Percentiles rank a stretch among this genome's conserved stretches.
These are phyloP conservation scores for Therioaphis trifolii DNA, from an alignment of 2,888 invertebrate species.

Conservation along the genomic window DNA sequence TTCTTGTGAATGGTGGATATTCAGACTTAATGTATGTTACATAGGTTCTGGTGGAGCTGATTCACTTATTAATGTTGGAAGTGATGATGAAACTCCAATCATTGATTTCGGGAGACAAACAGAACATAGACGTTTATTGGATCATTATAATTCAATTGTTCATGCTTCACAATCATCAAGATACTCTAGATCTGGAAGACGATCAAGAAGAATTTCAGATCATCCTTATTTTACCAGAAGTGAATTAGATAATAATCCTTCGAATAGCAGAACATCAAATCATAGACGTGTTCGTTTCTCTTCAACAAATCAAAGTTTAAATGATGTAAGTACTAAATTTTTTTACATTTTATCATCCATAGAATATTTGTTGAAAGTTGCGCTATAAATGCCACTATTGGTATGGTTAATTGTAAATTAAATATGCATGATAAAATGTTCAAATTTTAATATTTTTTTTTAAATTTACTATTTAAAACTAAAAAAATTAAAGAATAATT, in stretches of 20 bases:
- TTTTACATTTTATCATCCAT: too few relatives aligned
- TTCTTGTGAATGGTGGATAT: too few relatives aligned
- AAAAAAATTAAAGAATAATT: too few relatives aligned
- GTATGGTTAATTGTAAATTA: too few relatives aligned
- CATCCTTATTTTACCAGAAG: slow-evolving; percentile 38
- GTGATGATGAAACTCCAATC: slow-evolving; percentile 25
- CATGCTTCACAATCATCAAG: not conserved
- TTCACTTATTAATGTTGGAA: not conserved
- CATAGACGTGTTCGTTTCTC: slow-evolving; percentile 37
- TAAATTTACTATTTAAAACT: too few relatives aligned
- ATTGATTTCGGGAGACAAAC: not conserved
- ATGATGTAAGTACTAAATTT: slow-evolving; percentile 17
- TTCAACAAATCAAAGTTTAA: not conserved
- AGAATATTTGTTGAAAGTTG: too few relatives aligned
- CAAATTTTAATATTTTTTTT: too few relatives aligned
- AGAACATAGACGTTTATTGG: not conserved
- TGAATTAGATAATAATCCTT: not conserved
- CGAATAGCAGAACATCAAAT: not conserved
- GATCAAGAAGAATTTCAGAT: slow-evolving; percentile 7
- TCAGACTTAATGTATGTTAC: too few relatives aligned
- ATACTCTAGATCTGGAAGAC: slow-evolving; percentile 22
- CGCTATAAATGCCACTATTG: too few relatives aligned
- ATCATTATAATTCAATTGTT: not conserved
- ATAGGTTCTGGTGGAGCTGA: slow-evolving; percentile 2
- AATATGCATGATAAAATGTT: too few relatives aligned